These are phyloP conservation scores for Orbicella faveolata DNA, from an alignment of 64 coral and sea anemone species.

Conservation along the genomic window DNA sequence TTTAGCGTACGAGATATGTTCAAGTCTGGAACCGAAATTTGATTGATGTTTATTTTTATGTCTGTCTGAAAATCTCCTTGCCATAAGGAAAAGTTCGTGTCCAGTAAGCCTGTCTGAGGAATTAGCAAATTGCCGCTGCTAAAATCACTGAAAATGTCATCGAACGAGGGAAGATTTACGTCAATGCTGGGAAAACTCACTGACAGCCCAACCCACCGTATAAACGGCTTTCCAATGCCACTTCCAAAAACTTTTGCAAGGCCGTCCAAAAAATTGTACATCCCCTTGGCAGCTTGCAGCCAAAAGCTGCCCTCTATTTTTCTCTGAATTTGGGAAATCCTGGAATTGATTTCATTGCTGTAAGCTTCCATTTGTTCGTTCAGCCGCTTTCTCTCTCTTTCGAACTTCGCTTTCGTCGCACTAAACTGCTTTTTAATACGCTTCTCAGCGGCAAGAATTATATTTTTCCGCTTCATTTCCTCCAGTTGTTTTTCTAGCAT, in stretches of 20 bases:
- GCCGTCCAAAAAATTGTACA: slow-evolving; percentile 39
- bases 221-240: slow-evolving; percentile 62
- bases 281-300: slow-evolving; percentile 57
- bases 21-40: slow-evolving; percentile 35
- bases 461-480: slow-evolving; percentile 60
- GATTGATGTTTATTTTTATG: slow-evolving; percentile 37
- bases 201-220: slow-evolving; percentile 71
- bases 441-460: slow-evolving; percentile 48
- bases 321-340: slow-evolving; percentile 37
- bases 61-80: neutral
- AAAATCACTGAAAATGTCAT: slow-evolving; percentile 53
- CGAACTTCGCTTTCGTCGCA: slow-evolving; percentile 32
- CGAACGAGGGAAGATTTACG: slow-evolving; percentile 46
- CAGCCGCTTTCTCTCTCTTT: slow-evolving; percentile 30
- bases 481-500: slow-evolving; percentile 48
- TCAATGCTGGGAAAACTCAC: slow-evolving; percentile 57
- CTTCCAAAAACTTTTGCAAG: slow-evolving; percentile 42
- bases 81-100: slow-evolving; percentile 5
- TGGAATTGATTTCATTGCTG: slow-evolving; percentile 67
- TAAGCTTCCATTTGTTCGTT: slow-evolving; percentile 30
- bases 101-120: neutral
- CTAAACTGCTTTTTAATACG: slow-evolving; percentile 47
- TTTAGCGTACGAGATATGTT: slow-evolving; percentile 49
- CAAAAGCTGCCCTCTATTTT: slow-evolving; percentile 70
- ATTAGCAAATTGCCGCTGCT: neutral